Base-by-base conservation (phyloP, 1,140 invertebrate genomes). In the Caenorhabditis tropicalis region DNA sequence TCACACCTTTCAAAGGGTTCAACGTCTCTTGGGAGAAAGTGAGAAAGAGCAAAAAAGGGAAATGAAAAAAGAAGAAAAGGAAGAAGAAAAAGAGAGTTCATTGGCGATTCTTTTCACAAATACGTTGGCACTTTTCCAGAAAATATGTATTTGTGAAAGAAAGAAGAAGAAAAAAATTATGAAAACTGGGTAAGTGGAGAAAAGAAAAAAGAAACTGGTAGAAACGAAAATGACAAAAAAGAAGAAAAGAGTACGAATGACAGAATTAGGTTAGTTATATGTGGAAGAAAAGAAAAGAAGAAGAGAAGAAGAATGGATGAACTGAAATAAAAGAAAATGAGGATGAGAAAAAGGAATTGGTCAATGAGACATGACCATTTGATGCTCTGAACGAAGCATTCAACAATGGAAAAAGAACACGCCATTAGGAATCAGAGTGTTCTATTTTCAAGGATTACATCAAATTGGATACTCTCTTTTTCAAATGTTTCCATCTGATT, bases 231-330 rank as follows among this genome's bases (percentile, higher is more conserved):
- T 33, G n/a, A 33, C 36, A 74, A 74, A 74, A 39, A 74, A 46
- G 36, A 43, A 46, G 36, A 74, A 74, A 74, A 74, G 65, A 74
- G 36, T 74, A 74, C 65, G 31, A 27, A 65, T 33, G 58, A 65
- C 58, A 65, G 65, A 74, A 74, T 74, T 74, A 74, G 36, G 65
- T 74, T 74, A 74, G 65, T 43, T 74, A 74, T 74, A 43, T 74
- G 65, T 33, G 43, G 24, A 36, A 43, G 21, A 74, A 10, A 43
- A 74, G 24, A 27, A n/a, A 46, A 46, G 19, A 74, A 74, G 65
- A 43, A 74, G 21, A 31, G 31, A 74, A 74, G 24, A 24, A n/a
- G 36, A 43, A 43, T 24, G n/a, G 53, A 58, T 58, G 53, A 19
- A 58, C 53, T 58, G 53, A 58, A 58, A 58, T n/a, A 27, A 74